Base-by-base conservation (phyloP, 2,113 vertebrate genomes). In the Ictidomys tridecemlineatus region DNA sequence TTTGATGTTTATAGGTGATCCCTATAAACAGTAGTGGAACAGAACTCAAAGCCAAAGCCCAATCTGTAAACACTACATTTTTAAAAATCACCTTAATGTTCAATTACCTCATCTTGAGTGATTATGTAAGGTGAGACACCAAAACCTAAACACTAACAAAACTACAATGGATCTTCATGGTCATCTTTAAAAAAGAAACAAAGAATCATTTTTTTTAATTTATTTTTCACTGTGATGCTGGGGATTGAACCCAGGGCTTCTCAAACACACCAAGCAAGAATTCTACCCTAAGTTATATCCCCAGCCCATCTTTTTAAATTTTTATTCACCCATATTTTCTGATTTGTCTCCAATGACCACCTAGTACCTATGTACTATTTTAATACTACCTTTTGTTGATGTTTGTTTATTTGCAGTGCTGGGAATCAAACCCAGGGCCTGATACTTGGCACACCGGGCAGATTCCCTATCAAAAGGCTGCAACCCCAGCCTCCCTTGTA, bases 101-200 rank as follows among this genome's bases (percentile, higher is more conserved):
- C 32, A 69, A 72, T 45, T 26, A 84, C 61, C n/a, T 76, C 45
- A 89, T 45, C 45, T 53, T 94, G 28, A 58, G 39, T 30, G 85
- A 79, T 53, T 61, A 83, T 67, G 56, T 70, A 78, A 85, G 69
- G 53, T n/a, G 63, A 95, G 73, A 91, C 17, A 87, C 9, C 16
- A 53, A 65, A 93, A 92, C 32, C 32, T 42, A 82, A 63, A 94
- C 58, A 37, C 72, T 93, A 96, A 88, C 26, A 74, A 51, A 93
- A 78, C 72, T 89, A 51, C 80, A 95, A 92, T 28, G 48, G 72
- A 73, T 89, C 73, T 91, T 53, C 37, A 58, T 6, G 8, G 24
- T 65, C 37, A 48, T 61, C 65, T 92, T 65, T 80, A 72, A 20
- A 5, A 85, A 8, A 89, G 4, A 2, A 9, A 94, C 22, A 8